These are phyloP conservation scores for Philopotamus ludificatus DNA, from an alignment of 1,140 invertebrate species.

Conservation along the genomic window DNA sequence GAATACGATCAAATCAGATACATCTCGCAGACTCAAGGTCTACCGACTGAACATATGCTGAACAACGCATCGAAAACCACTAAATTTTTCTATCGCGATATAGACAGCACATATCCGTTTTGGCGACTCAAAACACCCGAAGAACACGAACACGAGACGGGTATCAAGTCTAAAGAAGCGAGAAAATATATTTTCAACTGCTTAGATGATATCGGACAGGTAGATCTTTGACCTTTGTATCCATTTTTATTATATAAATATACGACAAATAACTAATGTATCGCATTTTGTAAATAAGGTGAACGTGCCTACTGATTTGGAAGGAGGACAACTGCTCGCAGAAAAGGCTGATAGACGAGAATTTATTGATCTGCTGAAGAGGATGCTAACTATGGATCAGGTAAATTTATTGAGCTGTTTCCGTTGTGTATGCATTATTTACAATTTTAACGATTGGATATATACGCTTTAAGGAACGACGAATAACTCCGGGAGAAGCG, in stretches of 20 bases:
- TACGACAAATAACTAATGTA: neutral
- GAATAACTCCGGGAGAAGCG: slow-evolving; percentile 93
- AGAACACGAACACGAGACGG: slow-evolving; percentile 96
- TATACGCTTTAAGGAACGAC: slow-evolving; percentile 73
- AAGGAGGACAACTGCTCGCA: slow-evolving; percentile 90
- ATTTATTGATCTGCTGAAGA: slow-evolving; percentile 94
- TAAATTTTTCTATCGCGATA: slow-evolving; percentile 97
- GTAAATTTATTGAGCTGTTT: slow-evolving; percentile 54
- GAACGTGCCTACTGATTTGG: slow-evolving; percentile 94
- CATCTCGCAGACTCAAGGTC: slow-evolving; percentile 71
- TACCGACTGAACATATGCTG: slow-evolving; percentile 98
- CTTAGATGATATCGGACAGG: slow-evolving; percentile 95
- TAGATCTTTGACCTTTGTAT: slow-evolving; percentile 2
- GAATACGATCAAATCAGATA: slow-evolving; percentile 99
- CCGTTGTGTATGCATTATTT: neutral
- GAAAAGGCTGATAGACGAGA: slow-evolving; percentile 95
- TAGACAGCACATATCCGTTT: slow-evolving; percentile 95
- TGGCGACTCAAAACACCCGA: slow-evolving; percentile 97
- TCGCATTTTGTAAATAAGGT: slow-evolving; percentile 57
- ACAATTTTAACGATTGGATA: slow-evolving; percentile 14
- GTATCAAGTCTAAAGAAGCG: slow-evolving; percentile 98
- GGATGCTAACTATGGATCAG: slow-evolving; percentile 98
- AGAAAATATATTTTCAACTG: slow-evolving; percentile 99
- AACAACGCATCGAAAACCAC: slow-evolving; percentile 97
- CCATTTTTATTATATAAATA: neutral